phyloP scores from a whole-genome alignment of 2,797 vertebrate species.

The Macropus fuliginosus region DNA sequence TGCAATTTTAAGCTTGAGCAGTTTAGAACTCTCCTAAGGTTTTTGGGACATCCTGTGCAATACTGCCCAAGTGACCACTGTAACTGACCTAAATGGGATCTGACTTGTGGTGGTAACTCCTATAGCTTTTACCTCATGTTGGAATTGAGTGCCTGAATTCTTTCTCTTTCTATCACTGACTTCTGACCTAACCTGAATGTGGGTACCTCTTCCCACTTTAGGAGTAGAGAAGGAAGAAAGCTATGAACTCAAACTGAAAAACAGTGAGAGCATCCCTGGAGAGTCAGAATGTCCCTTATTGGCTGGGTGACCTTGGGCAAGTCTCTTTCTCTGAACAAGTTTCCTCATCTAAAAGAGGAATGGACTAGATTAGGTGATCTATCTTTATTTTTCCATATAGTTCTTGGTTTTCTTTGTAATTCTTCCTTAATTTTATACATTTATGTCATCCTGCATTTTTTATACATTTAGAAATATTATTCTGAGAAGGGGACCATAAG shows the following conservation, averaged over 20 bases:
- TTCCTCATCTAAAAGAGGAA: background rate
- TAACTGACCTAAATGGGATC: background rate
- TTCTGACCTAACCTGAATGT: constrained; percentile 22
- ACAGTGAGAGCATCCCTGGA: background rate
- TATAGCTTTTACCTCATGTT: background rate
- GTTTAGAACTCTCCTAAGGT: background rate
- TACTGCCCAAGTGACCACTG: background rate
- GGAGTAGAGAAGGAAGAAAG: background rate
- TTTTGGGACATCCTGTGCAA: background rate
- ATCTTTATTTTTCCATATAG: background rate
- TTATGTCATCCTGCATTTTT: background rate
- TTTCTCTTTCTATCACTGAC: background rate
- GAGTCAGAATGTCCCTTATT: background rate
- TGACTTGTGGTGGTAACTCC: background rate
- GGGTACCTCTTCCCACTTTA: background rate
- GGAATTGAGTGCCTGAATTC: background rate
- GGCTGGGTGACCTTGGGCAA: background rate
- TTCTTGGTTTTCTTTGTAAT: background rate
- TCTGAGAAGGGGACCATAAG: background rate
- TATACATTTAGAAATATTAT: background rate
- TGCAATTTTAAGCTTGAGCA: background rate
- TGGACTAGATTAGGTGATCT: background rate
- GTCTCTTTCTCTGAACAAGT: background rate
- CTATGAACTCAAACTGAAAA: background rate
- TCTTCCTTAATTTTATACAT: background rate